A percentile compares a stretch with the other conserved stretches of the same genome.
Conservation (phyloP, 1,140 invertebrate genomes). For the Drosophila gunungcola region DNA sequence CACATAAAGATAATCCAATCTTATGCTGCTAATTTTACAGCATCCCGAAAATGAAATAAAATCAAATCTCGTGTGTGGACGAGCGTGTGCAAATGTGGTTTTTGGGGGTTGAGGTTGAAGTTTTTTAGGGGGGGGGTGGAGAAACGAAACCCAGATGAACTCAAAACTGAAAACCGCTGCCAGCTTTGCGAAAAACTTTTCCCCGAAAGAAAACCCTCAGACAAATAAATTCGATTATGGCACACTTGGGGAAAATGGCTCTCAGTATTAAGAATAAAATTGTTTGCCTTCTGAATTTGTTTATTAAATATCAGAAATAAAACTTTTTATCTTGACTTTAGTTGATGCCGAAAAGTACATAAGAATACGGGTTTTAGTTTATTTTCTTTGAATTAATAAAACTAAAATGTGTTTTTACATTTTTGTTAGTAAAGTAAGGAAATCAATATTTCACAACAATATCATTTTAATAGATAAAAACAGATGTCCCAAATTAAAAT, state of each 20-base stretch:
- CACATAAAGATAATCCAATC: constrained; percentile 80
- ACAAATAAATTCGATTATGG: constrained; percentile 80
- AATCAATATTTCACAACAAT: no score
- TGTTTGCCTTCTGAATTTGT: no score
- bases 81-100: constrained; percentile 73
- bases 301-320: no score
- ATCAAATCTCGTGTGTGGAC: constrained; percentile 70
- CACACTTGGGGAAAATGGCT: constrained; percentile 24
- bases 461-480: no score
- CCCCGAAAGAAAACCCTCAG: constrained; percentile 60
- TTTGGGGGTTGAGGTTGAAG: constrained; percentile 30
- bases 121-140: background rate
- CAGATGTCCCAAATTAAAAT: no score
- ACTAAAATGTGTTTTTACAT: no score
- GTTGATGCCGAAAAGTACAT: no score
- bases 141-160: constrained; percentile 21
- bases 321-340: no score
- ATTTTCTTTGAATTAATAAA: no score
- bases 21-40: constrained; percentile 82
- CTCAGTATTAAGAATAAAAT: background rate
- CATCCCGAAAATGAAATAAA: constrained; percentile 67
- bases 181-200: constrained; percentile 67
- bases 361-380: no score
- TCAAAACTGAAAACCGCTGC: constrained; percentile 64
- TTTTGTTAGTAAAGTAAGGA: no score